phyloP scores from a whole-genome alignment of 2,888 invertebrate species.

The Drosophila rubida region DNA sequence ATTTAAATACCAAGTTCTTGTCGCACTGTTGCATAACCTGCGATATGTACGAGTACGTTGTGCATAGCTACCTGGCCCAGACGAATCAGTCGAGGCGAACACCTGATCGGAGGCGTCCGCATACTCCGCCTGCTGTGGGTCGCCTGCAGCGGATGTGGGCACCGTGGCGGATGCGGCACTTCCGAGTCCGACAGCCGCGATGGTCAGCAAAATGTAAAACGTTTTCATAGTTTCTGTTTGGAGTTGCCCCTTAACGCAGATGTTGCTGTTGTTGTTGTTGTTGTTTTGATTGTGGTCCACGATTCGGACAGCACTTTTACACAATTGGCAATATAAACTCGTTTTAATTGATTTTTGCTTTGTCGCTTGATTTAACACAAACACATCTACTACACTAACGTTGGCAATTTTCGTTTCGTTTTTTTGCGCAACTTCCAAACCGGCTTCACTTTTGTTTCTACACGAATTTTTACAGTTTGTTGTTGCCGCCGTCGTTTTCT shows the following conservation, averaged over 20 bases:
- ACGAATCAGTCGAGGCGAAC: slow-evolving; percentile 44
- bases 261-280: slow-evolving; percentile 7
- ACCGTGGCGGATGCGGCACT: slow-evolving; percentile 69
- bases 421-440: slow-evolving; percentile 76
- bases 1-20: slow-evolving; percentile 77
- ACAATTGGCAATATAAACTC: slow-evolving; percentile 64
- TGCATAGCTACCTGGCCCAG: slow-evolving; percentile 54
- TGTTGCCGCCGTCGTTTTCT: slow-evolving; percentile 62
- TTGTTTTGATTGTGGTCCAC: slow-evolving; percentile 17
- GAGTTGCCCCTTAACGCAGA: slow-evolving; percentile 2
- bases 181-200: slow-evolving; percentile 76
- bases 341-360: slow-evolving; percentile 68
- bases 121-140: slow-evolving; percentile 35
- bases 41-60: neutral
- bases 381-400: slow-evolving; percentile 28
- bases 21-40: slow-evolving; percentile 60
- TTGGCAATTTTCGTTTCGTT: slow-evolving; percentile 46
- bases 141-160: slow-evolving; percentile 53
- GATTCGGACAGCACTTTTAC: slow-evolving; percentile 41
- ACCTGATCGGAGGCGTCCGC: slow-evolving; percentile 29
- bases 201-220: slow-evolving; percentile 64
- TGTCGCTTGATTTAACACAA: slow-evolving; percentile 55
- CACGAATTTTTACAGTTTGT: slow-evolving; percentile 51
- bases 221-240: slow-evolving; percentile 67
- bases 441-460: slow-evolving; percentile 76